Conservation (phyloP, 30 jellyfish, hydroid and myxozoan genomes). For the Turritopsis dohrnii region DNA sequence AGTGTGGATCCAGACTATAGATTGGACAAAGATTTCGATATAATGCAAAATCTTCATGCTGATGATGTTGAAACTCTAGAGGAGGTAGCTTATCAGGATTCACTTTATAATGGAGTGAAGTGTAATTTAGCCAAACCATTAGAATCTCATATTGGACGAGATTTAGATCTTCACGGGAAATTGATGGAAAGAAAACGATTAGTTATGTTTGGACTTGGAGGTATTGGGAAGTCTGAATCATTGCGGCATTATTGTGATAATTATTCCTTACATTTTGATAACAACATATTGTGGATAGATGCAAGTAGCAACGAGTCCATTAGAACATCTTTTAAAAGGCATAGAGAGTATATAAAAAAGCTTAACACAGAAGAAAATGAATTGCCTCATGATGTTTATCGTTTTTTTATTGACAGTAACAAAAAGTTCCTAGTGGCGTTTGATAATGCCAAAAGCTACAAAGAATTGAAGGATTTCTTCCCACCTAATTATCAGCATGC, state of each 20-base stretch:
- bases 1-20: background rate
- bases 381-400: conserved; percentile 1
- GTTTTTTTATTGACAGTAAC: conserved; percentile 23
- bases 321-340: conserved; percentile 22
- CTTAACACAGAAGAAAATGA: background rate
- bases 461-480: conserved; percentile 5
- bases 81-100: background rate
- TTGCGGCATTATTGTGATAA: conserved; percentile 32
- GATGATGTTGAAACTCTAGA: background rate
- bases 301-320: conserved; percentile 32
- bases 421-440: conserved; percentile 30
- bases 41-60: background rate
- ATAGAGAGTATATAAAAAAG: conserved; percentile 35
- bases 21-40: background rate
- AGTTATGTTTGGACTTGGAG: conserved; percentile 54
- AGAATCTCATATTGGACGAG: background rate
- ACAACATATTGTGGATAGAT: conserved; percentile 45
- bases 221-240: conserved; percentile 49
- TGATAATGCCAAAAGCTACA: conserved; percentile 14
- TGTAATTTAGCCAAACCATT: background rate
- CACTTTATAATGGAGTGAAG: background rate
- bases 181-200: background rate
- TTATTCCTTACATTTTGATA: conserved; percentile 26
- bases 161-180: background rate
- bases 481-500: conserved; percentile 17